Evolutionary conservation across 2,797 vertebrate genomes (phyloP).

Genomic region (Enteromius trimaculatus): DNA sequence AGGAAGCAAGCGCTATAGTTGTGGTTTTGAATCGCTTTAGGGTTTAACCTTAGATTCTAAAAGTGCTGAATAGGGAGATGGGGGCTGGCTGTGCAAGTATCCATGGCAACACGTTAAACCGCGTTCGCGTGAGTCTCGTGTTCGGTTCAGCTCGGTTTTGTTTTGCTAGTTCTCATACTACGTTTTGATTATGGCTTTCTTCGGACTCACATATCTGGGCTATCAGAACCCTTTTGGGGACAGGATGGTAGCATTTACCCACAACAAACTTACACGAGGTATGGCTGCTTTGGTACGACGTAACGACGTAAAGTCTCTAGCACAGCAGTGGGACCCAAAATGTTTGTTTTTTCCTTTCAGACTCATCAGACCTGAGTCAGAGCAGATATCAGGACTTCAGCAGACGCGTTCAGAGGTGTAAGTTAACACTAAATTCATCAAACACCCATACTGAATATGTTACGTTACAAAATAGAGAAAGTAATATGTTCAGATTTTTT

Average conservation of each 20-base stretch:
- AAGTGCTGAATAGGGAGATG: not conserved
- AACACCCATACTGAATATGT: not conserved
- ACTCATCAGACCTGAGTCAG: constrained; percentile 67
- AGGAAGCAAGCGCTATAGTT: not conserved
- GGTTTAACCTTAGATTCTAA: not conserved
- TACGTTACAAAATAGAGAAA: no score
- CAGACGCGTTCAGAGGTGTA: constrained; percentile 61
- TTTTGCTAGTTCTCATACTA: not conserved
- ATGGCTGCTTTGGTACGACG: not conserved
- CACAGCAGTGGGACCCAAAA: not conserved
- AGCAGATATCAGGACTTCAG: constrained; percentile 67
- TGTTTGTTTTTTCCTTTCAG: constrained; percentile 48
- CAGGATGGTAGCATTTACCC: constrained; percentile 54
- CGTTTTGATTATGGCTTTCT: constrained; percentile 77
- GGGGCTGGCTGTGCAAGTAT: constrained; percentile 47
- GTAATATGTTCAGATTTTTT: not conserved
- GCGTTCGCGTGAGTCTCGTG: not conserved
- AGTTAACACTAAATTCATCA: constrained; percentile 31
- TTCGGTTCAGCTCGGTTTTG: no score
- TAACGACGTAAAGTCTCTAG: not conserved
- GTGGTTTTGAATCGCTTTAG: not conserved
- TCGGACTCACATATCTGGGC: constrained; percentile 76
- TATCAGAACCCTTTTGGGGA: constrained; percentile 76
- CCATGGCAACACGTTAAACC: constrained; percentile 59
- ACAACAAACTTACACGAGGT: constrained; percentile 45